A percentile compares a stretch with the other conserved stretches of the same genome.
These are phyloP conservation scores for Nezara viridula DNA, from an alignment of 2,888 invertebrate genomes.

Conservation along the genomic window DNA sequence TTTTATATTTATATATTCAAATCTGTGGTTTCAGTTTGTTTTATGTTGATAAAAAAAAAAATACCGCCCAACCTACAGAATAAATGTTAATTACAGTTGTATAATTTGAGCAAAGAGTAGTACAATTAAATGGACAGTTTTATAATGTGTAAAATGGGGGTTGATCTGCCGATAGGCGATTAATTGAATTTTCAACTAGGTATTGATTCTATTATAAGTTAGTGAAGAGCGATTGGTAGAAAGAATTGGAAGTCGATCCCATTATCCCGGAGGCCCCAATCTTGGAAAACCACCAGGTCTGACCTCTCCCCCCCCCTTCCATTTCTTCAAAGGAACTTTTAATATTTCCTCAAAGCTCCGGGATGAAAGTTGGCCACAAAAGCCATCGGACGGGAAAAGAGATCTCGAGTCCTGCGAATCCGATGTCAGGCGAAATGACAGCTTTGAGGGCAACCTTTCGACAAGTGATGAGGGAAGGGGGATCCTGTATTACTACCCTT, in stretches of 20 bases:
- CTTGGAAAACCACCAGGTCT: no score
- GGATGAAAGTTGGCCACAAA: neutral
- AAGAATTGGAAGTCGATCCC: neutral
- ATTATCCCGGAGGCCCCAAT: neutral
- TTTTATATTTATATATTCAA: no score
- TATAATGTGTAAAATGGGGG: no score
- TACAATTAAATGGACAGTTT: no score
- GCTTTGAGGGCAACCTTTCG: slow-evolving; percentile 18
- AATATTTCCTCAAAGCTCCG: neutral
- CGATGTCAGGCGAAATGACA: neutral
- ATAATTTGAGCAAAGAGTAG: no score
- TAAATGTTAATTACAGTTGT: no score
- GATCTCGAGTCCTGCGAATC: neutral
- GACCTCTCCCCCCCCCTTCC: neutral
- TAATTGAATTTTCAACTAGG: neutral
- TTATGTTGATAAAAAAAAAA: no score
- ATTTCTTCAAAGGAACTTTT: neutral
- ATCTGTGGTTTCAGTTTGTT: no score
- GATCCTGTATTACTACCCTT: neutral
- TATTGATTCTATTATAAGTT: neutral
- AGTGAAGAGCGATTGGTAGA: neutral
- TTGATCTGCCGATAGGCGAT: no score
- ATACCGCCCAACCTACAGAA: no score
- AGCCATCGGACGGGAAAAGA: neutral
- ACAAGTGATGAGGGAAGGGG: neutral